Evolutionary conservation across 2,113 vertebrate species (phyloP).

Genomic region (Callopanchax toddi): DNA sequence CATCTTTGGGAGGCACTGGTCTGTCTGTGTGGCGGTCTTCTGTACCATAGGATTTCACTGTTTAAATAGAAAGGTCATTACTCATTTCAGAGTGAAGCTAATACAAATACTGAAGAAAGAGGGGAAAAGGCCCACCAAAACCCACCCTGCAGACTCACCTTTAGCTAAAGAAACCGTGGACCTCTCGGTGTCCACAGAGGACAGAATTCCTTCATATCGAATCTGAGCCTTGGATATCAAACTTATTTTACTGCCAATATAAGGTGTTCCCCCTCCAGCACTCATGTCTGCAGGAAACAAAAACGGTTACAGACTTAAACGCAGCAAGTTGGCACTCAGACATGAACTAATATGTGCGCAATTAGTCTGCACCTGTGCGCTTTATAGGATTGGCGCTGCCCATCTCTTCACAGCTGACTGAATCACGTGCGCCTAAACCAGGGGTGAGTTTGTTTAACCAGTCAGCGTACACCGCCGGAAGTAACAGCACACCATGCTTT

Average conservation of each 20-base stretch:
- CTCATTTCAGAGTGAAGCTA: too few relatives aligned
- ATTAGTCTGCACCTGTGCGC: slow-evolving; percentile 52
- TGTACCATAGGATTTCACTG: slow-evolving; percentile 94
- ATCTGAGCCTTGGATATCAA: slow-evolving; percentile 93
- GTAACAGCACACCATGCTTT: too few relatives aligned
- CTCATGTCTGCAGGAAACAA: slow-evolving; percentile 79
- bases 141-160: slow-evolving; percentile 69
- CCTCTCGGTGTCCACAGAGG: slow-evolving; percentile 93
- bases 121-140: not conserved
- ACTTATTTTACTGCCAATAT: slow-evolving; percentile 93
- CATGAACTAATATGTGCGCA: not conserved
- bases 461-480: not conserved
- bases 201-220: slow-evolving; percentile 91
- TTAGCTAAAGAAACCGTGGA: slow-evolving; percentile 93
- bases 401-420: not conserved
- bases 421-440: not conserved
- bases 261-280: slow-evolving; percentile 85
- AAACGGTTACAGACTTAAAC: not conserved
- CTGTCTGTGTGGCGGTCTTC: slow-evolving; percentile 93
- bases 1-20: slow-evolving; percentile 91
- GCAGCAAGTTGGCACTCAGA: not conserved
- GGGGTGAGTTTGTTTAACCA: slow-evolving; percentile 25
- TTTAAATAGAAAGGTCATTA: not conserved
- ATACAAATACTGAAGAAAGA: too few relatives aligned
- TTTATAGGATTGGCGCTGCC: slow-evolving; percentile 36